Percentiles rank a stretch among this genome's conserved stretches.
Conservation (phyloP, 2,888 invertebrate species). For the Pterobdella sp. region DNA sequence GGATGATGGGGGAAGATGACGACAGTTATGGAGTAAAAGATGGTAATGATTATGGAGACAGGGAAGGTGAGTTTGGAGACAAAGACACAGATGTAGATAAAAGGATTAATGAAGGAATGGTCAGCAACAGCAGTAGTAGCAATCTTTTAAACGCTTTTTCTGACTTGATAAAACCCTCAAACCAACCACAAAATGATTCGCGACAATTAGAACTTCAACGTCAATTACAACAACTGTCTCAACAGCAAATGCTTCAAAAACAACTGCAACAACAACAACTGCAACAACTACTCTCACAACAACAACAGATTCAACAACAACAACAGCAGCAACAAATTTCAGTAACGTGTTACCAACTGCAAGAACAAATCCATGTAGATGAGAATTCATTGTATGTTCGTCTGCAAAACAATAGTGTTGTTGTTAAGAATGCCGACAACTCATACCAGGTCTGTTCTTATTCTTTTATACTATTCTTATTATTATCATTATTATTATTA, state of each 20-base stretch:
- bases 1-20: conserved; percentile 12
- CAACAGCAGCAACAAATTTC: conserved; percentile 19
- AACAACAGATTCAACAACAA: background rate
- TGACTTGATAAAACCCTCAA: background rate
- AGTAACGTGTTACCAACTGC: conserved; percentile 22
- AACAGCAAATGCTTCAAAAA: background rate
- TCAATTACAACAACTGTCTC: background rate
- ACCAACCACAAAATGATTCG: background rate
- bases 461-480: too few relatives aligned
- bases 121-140: background rate
- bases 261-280: conserved; percentile 16
- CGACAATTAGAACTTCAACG: background rate
- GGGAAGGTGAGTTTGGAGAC: background rate
- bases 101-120: background rate
- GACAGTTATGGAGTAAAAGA: background rate
- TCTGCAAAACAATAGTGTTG: conserved; percentile 15
- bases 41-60: background rate
- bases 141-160: background rate
- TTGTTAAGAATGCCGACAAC: conserved; percentile 21
- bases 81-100: background rate
- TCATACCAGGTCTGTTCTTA: conserved; percentile 25
- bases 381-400: conserved; percentile 27
- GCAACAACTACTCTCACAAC: background rate
- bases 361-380: conserved; percentile 26
- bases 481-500: too few relatives aligned